These are phyloP conservation scores for Macrostomum lignano DNA, from an alignment of 1,140 invertebrate genomes.

Conservation along the genomic window DNA sequence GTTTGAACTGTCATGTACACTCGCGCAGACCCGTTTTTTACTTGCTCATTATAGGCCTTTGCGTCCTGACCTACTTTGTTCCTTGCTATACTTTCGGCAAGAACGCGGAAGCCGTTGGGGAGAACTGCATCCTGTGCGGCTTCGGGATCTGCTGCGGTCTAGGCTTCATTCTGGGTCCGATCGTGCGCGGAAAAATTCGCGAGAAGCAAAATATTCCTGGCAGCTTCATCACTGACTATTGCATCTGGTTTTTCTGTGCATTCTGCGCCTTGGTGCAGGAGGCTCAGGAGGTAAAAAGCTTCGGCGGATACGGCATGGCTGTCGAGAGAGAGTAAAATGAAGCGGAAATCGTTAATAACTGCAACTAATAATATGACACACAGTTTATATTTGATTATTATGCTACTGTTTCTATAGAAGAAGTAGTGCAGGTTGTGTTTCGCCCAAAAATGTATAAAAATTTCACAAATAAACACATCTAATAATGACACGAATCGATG, in stretches of 20 bases:
- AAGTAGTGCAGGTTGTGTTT: too few species aligned
- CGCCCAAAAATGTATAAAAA: too few species aligned
- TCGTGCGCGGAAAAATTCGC: conserved; percentile 11
- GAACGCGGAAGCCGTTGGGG: conserved; percentile 20
- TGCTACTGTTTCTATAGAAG: too few species aligned
- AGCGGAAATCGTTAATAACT: too few species aligned
- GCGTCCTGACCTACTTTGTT: conserved; percentile 17
- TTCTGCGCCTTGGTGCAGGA: conserved; percentile 13
- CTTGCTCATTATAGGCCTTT: conserved; percentile 15
- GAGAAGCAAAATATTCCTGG: conserved; percentile 12
- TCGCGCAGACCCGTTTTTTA: too few species aligned
- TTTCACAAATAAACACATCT: too few species aligned
- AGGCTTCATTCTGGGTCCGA: conserved; percentile 7
- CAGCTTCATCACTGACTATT: conserved; percentile 9
- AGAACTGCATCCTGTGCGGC: conserved; percentile 17
- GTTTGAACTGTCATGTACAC: too few species aligned
- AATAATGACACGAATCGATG: too few species aligned
- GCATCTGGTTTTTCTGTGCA: conserved; percentile 11
- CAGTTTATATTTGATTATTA: too few species aligned
- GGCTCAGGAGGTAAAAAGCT: conserved; percentile 9
- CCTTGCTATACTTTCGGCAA: conserved; percentile 21
- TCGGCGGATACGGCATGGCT: background rate
- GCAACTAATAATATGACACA: too few species aligned
- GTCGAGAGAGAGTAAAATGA: conserved; percentile 2
- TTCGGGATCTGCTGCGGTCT: too few species aligned